phyloP scores from a whole-genome alignment of 2,888 invertebrate genomes.

The Horisme vitalbata region DNA sequence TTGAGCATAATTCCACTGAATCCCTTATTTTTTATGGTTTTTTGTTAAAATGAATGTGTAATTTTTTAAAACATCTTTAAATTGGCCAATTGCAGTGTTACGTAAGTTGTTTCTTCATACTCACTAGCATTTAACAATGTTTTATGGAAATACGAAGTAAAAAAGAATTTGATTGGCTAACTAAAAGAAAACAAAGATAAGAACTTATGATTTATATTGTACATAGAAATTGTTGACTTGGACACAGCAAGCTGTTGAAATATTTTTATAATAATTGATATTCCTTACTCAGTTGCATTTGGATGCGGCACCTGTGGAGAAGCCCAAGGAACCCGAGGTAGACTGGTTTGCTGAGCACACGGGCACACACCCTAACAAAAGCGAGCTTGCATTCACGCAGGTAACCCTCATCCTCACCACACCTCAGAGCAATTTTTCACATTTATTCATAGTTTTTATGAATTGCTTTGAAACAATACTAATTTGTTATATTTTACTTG shows the following conservation, averaged over 20 bases:
- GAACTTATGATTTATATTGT: not conserved
- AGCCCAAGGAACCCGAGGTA: constrained; percentile 88
- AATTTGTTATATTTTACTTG: too few relatives aligned
- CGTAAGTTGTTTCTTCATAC: too few relatives aligned
- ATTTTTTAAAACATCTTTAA: too few relatives aligned
- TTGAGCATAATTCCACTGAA: too few relatives aligned
- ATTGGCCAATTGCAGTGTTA: too few relatives aligned
- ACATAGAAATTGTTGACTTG: too few relatives aligned
- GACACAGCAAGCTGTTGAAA: too few relatives aligned
- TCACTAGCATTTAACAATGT: too few relatives aligned
- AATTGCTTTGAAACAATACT: too few relatives aligned
- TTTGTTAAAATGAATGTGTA: too few relatives aligned
- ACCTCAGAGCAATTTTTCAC: not conserved
- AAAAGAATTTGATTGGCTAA: not conserved
- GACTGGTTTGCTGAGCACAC: constrained; percentile 95
- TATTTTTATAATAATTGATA: not conserved
- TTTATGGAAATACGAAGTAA: not conserved
- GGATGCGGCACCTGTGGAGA: constrained; percentile 84
- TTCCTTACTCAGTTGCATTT: constrained; percentile 85
- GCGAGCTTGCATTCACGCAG: constrained; percentile 70
- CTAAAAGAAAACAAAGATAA: not conserved
- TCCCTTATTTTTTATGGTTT: too few relatives aligned
- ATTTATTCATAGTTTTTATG: too few relatives aligned
- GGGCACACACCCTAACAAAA: constrained; percentile 66
- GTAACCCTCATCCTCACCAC: constrained; percentile 59